Conservation (phyloP, 2,888 invertebrate species). For the Coenonympha glycerion region DNA sequence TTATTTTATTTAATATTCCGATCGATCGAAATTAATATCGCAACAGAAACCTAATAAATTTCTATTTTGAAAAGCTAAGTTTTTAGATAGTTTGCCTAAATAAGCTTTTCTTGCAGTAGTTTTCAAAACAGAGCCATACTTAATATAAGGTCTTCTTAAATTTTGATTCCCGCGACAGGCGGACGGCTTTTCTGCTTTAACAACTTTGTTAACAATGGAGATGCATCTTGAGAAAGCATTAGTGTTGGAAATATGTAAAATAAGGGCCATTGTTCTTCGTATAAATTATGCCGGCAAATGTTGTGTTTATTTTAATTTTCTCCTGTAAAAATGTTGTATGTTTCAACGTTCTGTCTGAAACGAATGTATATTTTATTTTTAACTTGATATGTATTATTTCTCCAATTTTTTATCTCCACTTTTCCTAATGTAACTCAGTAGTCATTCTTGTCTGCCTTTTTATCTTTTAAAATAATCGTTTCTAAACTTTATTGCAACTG, state of each 20-base stretch:
- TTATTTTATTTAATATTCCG: too few species aligned
- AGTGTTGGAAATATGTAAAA: slow-evolving; percentile 6
- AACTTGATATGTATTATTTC: too few species aligned
- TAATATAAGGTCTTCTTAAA: neutral
- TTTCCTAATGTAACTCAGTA: too few species aligned
- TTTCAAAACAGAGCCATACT: neutral
- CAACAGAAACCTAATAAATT: too few species aligned
- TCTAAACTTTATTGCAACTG: too few species aligned
- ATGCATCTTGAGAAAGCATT: slow-evolving; percentile 8
- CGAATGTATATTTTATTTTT: too few species aligned
- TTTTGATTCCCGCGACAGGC: neutral
- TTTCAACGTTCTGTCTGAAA: too few species aligned
- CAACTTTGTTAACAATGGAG: slow-evolving; percentile 8
- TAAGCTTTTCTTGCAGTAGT: neutral
- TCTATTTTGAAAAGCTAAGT: too few species aligned
- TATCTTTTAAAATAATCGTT: too few species aligned
- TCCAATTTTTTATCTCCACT: too few species aligned
- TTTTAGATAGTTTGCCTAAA: neutral
- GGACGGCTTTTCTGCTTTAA: neutral
- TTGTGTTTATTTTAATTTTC: neutral
- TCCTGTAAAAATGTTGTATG: neutral
- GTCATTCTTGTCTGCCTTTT: too few species aligned
- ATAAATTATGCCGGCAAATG: neutral
- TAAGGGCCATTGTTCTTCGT: slow-evolving; percentile 1
- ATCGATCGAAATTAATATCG: too few species aligned